A percentile compares a stretch with the other conserved stretches of the same genome.
Evolutionary conservation across 2,888 invertebrate genomes (phyloP).

Genomic region (Heteropelma amictum): DNA sequence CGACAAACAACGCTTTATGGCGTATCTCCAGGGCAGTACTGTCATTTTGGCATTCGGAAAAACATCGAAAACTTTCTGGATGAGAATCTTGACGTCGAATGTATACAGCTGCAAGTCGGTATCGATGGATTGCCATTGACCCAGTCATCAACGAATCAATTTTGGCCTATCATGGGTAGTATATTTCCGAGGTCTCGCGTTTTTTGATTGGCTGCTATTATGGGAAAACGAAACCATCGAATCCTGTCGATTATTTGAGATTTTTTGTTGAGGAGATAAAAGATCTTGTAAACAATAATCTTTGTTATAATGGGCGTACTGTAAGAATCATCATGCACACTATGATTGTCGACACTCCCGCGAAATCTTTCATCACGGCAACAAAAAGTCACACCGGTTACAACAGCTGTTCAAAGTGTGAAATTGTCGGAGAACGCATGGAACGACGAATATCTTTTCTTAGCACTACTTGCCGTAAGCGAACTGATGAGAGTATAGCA

Average conservation of each 20-base stretch:
- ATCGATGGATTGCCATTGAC: constrained; percentile 56
- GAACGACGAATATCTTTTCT: constrained; percentile 19
- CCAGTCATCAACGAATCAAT: constrained; percentile 51
- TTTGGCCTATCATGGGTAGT: constrained; percentile 36
- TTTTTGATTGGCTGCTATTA: constrained; percentile 56
- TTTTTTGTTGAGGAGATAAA: constrained; percentile 54
- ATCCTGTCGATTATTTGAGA: constrained; percentile 45
- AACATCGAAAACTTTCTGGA: constrained; percentile 24
- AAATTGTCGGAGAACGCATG: constrained; percentile 37
- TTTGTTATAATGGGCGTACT: constrained; percentile 28
- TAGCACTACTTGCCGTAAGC: constrained; percentile 11
- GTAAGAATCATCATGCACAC: constrained; percentile 35
- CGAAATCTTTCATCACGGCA: constrained; percentile 46
- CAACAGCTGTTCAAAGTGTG: constrained; percentile 55
- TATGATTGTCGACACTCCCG: constrained; percentile 54
- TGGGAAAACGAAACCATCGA: constrained; percentile 52
- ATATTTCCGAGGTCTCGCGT: constrained; percentile 26
- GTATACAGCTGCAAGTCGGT: constrained; percentile 30
- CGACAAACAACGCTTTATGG: constrained; percentile 28
- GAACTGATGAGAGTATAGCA: constrained; percentile 47
- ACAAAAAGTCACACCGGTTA: constrained; percentile 56
- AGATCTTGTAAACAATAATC: constrained; percentile 34
- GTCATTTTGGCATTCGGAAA: constrained; percentile 20
- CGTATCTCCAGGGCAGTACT: constrained; percentile 26
- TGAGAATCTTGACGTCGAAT: constrained; percentile 21